Evolutionary conservation across 2,113 vertebrate species (phyloP).

Genomic region (Jaculus jaculus): DNA sequence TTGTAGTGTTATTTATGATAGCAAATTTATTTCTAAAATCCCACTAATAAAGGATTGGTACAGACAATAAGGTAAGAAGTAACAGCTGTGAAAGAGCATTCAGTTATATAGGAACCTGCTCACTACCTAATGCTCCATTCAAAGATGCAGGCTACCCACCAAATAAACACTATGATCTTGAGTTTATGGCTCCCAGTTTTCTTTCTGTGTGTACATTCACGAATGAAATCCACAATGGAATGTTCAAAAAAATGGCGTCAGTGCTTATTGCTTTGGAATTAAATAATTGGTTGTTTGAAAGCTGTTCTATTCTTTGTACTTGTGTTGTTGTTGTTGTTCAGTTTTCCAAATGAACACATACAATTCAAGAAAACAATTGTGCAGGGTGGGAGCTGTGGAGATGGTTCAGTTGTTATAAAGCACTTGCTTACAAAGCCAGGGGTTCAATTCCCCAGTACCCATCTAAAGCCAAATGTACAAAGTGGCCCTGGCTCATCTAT

Average conservation of each 20-base stretch:
- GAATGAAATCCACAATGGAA: background rate
- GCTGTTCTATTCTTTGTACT: background rate
- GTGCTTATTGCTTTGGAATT: background rate
- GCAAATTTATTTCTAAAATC: conserved; percentile 19
- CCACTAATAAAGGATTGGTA: background rate
- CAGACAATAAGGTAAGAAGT: background rate
- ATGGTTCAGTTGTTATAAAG: too few species aligned
- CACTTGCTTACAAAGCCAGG: too few species aligned
- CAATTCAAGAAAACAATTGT: conserved; percentile 8
- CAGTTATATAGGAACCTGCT: background rate
- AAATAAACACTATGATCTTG: background rate
- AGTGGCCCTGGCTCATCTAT: too few species aligned
- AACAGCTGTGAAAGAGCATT: conserved; percentile 10
- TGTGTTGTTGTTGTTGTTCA: background rate
- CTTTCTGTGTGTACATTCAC: background rate
- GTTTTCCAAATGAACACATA: background rate
- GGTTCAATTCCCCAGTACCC: too few species aligned
- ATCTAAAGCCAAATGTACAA: too few species aligned
- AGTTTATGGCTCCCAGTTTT: background rate
- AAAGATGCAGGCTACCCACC: background rate
- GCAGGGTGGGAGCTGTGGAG: too few species aligned
- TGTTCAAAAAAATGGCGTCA: background rate
- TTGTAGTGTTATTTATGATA: conserved; percentile 14
- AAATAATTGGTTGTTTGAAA: background rate
- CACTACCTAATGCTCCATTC: conserved; percentile 17